These are phyloP conservation scores for Mayetiola destructor DNA, from an alignment of 2,888 invertebrate genomes.

Conservation along the genomic window DNA sequence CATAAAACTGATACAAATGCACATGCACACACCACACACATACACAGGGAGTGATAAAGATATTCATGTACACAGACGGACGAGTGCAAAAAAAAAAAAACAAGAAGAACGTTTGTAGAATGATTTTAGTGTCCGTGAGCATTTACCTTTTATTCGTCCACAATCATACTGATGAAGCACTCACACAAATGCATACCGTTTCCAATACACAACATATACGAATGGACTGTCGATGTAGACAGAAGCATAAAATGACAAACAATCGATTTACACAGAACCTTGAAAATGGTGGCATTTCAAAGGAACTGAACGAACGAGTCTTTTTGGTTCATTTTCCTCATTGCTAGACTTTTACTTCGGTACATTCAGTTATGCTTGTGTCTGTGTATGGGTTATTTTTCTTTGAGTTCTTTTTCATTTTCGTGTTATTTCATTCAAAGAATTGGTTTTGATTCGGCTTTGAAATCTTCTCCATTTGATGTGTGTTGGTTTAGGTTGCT, in stretches of 20 bases:
- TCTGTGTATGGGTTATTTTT: background rate
- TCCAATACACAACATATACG: background rate
- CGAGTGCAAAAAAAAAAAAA: too few species aligned
- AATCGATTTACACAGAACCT: constrained; percentile 11
- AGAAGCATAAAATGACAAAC: constrained; percentile 3
- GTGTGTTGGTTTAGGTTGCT: constrained; percentile 1
- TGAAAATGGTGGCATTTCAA: constrained; percentile 8
- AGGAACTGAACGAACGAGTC: constrained; percentile 3
- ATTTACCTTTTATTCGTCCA: background rate
- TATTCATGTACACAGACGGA: too few species aligned
- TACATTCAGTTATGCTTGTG: background rate
- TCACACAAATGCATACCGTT: background rate
- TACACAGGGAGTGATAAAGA: too few species aligned
- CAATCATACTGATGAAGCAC: too few species aligned
- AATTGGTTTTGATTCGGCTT: background rate
- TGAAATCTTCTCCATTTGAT: background rate
- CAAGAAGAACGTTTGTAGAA: too few species aligned
- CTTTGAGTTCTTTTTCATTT: background rate
- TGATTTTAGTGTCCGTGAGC: background rate
- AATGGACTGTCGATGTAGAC: background rate
- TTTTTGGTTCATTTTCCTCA: background rate
- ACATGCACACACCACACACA: too few species aligned
- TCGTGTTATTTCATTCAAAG: background rate
- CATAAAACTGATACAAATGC: too few species aligned
- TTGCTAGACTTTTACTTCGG: background rate